A percentile compares a stretch with the other conserved stretches of the same genome.
Evolutionary conservation across 2,113 vertebrate genomes (phyloP).

Genomic region (Mirounga angustirostris): DNA sequence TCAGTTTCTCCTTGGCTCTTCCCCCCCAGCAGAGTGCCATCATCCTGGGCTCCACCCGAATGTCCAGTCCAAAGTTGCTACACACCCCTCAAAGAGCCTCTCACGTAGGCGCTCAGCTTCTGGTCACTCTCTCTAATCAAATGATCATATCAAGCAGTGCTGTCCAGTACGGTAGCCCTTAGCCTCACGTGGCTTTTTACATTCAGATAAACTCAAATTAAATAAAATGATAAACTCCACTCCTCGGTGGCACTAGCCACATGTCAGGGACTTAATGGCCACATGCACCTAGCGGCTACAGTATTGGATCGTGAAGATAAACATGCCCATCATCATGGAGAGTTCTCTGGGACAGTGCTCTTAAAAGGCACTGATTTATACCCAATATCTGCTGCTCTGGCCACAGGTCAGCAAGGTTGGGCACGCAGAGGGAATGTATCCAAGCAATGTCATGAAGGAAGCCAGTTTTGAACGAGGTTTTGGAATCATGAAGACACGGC

Average conservation of each 20-base stretch:
- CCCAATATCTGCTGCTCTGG: rapidly evolving
- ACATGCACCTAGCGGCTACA: neutral
- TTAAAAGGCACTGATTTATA: neutral
- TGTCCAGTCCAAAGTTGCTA: neutral
- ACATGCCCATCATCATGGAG: neutral
- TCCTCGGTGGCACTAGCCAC: neutral
- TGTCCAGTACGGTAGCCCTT: neutral
- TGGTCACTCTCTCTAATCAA: neutral
- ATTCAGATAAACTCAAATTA: neutral
- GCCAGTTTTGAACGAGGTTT: neutral
- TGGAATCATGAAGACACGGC: neutral
- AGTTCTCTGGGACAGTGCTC: rapidly evolving
- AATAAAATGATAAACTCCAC: neutral
- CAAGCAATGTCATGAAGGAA: neutral
- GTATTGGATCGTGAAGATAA: neutral
- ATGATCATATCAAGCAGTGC: neutral
- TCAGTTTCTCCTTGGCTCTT: neutral
- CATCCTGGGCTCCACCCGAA: neutral
- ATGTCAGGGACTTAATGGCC: neutral
- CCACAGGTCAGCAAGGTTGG: neutral
- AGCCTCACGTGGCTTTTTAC: neutral
- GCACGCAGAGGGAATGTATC: neutral
- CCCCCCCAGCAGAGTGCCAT: neutral
- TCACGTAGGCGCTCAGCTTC: neutral
- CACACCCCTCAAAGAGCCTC: neutral